These are phyloP conservation scores for Isichthys henryi DNA, from an alignment of 2,113 vertebrate genomes.

Conservation along the genomic window DNA sequence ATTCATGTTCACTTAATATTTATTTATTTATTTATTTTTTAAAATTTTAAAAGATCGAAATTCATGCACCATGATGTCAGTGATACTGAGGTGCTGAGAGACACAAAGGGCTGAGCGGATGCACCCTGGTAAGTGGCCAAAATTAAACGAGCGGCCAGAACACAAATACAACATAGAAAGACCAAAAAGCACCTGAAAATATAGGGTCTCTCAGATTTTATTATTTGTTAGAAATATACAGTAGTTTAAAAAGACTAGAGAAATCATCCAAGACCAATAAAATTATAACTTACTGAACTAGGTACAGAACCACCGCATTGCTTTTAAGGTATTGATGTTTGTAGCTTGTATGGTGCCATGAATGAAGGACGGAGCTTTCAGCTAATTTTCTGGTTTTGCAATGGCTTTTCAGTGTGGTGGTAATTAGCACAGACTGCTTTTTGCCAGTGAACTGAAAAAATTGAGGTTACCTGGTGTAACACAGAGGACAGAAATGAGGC, in stretches of 20 bases:
- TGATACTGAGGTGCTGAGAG: background rate
- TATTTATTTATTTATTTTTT: background rate
- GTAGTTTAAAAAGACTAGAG: background rate
- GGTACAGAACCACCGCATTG: background rate
- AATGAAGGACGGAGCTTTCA: background rate
- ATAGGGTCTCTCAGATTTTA: background rate
- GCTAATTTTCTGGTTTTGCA: background rate
- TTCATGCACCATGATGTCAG: background rate
- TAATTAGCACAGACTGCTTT: background rate
- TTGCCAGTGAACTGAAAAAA: background rate
- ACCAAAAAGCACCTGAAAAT: background rate
- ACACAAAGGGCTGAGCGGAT: background rate
- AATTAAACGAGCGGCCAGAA: no score
- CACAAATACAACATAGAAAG: background rate
- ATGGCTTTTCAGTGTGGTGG: background rate
- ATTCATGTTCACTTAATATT: background rate
- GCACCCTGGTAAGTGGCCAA: no score
- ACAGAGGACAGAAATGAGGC: background rate
- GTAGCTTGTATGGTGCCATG: background rate
- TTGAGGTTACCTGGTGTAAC: background rate
- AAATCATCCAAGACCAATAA: background rate
- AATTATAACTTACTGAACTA: background rate
- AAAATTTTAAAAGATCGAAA: background rate
- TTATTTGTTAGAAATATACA: background rate
- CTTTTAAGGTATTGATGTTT: background rate